These are phyloP conservation scores for Epinephelus fuscoguttatus DNA, from an alignment of 2,113 vertebrate species.

Conservation along the genomic window DNA sequence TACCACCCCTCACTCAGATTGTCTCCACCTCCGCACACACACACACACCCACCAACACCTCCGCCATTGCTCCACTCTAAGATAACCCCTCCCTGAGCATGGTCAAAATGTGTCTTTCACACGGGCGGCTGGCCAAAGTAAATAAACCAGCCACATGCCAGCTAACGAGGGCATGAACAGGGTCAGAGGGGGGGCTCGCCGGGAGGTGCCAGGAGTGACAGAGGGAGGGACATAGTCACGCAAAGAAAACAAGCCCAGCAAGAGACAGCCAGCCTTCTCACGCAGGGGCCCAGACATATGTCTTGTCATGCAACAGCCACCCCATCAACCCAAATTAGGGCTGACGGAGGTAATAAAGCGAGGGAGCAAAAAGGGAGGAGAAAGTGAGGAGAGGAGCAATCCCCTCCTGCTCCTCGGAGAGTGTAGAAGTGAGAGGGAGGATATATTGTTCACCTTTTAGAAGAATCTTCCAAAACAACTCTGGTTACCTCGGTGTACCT, in stretches of 20 bases:
- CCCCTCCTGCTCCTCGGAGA: slow-evolving; percentile 18
- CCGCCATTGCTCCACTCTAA: slow-evolving; percentile 43
- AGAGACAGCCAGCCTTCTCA: slow-evolving; percentile 81
- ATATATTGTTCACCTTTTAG: slow-evolving; percentile 56
- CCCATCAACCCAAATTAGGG: slow-evolving; percentile 78
- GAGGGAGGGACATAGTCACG: slow-evolving; percentile 84
- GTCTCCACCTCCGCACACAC: slow-evolving; percentile 12
- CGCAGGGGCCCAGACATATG: slow-evolving; percentile 82
- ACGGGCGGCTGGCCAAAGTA: slow-evolving; percentile 80
- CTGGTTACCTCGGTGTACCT: slow-evolving; percentile 52
- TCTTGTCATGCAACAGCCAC: slow-evolving; percentile 82
- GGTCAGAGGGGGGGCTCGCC: slow-evolving; percentile 71
- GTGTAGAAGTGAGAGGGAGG: slow-evolving; percentile 59
- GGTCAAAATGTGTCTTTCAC: slow-evolving; percentile 78
- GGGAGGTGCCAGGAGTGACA: slow-evolving; percentile 79
- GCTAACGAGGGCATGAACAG: slow-evolving; percentile 82
- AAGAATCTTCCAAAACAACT: slow-evolving; percentile 42
- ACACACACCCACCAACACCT: slow-evolving; percentile 42
- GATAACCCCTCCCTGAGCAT: slow-evolving; percentile 63
- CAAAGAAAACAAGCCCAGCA: slow-evolving; percentile 83
- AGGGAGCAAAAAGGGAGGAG: slow-evolving; percentile 48
- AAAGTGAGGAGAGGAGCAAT: slow-evolving; percentile 42
- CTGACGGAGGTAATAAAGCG: slow-evolving; percentile 77
- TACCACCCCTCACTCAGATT: slow-evolving; percentile 1
- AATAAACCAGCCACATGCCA: slow-evolving; percentile 83